A percentile compares a stretch with the other conserved stretches of the same genome.
These are phyloP conservation scores for Protobothrops mucrosquamatus DNA, from an alignment of 2,113 vertebrate species.

Conservation along the genomic window DNA sequence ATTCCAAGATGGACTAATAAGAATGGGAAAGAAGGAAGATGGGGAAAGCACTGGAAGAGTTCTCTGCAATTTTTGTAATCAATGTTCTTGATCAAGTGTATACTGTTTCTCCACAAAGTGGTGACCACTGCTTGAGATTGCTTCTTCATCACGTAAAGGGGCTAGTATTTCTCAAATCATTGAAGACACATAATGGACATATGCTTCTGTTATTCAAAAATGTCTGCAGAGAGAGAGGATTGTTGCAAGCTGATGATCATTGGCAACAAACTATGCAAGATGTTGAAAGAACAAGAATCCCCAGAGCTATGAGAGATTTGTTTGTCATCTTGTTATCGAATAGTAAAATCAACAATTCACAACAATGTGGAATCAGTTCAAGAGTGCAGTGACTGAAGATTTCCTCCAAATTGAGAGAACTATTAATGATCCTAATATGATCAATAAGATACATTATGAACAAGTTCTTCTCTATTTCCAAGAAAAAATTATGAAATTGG, in stretches of 20 bases:
- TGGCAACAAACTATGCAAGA: background rate
- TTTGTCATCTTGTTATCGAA: background rate
- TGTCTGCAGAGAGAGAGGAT: background rate
- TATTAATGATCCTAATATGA: background rate
- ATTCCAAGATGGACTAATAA: background rate
- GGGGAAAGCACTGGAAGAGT: background rate
- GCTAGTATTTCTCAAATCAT: background rate
- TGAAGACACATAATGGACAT: background rate
- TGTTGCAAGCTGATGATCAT: background rate
- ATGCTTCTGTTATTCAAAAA: background rate
- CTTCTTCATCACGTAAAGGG: background rate
- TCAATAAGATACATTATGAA: background rate
- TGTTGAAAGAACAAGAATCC: background rate
- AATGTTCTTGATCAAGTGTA: background rate
- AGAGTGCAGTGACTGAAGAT: background rate
- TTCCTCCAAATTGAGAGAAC: background rate
- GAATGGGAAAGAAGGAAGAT: background rate
- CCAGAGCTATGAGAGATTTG: background rate
- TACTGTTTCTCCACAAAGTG: background rate
- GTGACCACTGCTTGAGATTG: background rate
- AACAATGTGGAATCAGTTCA: background rate
- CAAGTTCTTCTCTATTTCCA: background rate
- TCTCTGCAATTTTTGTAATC: background rate
- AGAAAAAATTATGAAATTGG: background rate
- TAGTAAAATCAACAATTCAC: background rate